These are phyloP conservation scores for Lates japonicus DNA, from an alignment of 2,797 vertebrate genomes.

Conservation along the genomic window DNA sequence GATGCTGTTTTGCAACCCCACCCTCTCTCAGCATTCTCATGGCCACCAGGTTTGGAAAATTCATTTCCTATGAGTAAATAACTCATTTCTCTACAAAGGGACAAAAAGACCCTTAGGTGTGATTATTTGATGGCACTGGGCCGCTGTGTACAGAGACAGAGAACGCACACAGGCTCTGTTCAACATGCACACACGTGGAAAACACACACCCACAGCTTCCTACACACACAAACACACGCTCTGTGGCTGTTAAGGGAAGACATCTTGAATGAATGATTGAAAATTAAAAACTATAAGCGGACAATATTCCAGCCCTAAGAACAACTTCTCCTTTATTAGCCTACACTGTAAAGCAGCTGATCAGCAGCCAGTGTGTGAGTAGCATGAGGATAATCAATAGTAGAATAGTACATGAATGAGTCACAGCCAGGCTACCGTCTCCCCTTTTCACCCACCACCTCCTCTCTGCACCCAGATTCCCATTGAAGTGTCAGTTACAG, in stretches of 20 bases:
- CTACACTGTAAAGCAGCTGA: conserved; percentile 32
- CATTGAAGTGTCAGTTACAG: conserved; percentile 58
- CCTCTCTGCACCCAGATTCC: conserved; percentile 44
- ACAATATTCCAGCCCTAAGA: neutral
- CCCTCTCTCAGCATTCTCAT: conserved; percentile 30
- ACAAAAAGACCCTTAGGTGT: conserved; percentile 56
- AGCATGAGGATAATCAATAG: conserved; percentile 50
- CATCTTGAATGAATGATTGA: neutral
- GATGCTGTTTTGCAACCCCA: conserved; percentile 49
- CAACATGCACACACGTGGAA: neutral
- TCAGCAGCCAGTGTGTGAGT: conserved; percentile 23
- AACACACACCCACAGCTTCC: conserved; percentile 5
- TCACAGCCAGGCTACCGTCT: conserved; percentile 43
- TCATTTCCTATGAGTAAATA: conserved; percentile 74
- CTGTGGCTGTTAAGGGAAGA: neutral
- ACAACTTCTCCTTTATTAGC: conserved; percentile 2
- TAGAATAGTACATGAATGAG: conserved; percentile 42
- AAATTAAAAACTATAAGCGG: neutral
- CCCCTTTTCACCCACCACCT: conserved; percentile 48
- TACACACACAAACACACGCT: neutral
- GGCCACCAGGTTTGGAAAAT: conserved; percentile 59
- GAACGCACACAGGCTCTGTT: neutral
- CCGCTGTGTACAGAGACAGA: conserved; percentile 24
- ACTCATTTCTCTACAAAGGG: conserved; percentile 63
- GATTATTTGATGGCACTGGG: conserved; percentile 40